Evolutionary conservation across 2,797 vertebrate genomes (phyloP).

Genomic region (Lophura swinhoii): DNA sequence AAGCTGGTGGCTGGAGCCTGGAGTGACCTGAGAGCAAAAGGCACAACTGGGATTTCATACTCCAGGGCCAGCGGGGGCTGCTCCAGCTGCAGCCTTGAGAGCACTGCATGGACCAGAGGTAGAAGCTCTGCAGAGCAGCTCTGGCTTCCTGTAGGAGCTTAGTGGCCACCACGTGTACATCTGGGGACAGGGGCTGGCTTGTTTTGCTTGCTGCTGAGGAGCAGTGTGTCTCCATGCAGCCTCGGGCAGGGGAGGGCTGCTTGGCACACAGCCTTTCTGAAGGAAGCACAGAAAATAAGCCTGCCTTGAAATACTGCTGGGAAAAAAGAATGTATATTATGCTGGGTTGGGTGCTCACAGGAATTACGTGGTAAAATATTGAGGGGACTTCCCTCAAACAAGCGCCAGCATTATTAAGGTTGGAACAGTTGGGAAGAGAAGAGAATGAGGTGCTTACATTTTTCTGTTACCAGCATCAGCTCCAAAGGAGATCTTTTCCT

Average conservation of each 20-base stretch:
- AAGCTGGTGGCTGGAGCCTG: background rate
- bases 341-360: slow-evolving; percentile 23
- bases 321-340: slow-evolving; percentile 24
- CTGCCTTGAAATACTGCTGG: background rate
- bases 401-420: slow-evolving; percentile 34
- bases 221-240: background rate
- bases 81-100: background rate
- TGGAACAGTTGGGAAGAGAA: slow-evolving; percentile 32
- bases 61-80: no score
- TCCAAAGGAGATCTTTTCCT: slow-evolving; percentile 44
- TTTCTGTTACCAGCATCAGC: slow-evolving; percentile 32
- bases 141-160: background rate
- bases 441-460: background rate
- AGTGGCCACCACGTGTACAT: rapidly evolving
- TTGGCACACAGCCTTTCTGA: background rate
- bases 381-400: slow-evolving; percentile 49
- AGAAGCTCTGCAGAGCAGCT: background rate
- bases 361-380: slow-evolving; percentile 50
- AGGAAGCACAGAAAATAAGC: slow-evolving; percentile 38
- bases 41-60: background rate
- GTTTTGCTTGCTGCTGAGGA: rapidly evolving
- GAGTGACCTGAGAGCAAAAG: background rate
- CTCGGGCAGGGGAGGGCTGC: background rate
- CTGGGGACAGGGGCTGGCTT: background rate
- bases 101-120: background rate